Evolutionary conservation across 2,888 invertebrate genomes (phyloP).

Genomic region (Plagodis pulveraria): DNA sequence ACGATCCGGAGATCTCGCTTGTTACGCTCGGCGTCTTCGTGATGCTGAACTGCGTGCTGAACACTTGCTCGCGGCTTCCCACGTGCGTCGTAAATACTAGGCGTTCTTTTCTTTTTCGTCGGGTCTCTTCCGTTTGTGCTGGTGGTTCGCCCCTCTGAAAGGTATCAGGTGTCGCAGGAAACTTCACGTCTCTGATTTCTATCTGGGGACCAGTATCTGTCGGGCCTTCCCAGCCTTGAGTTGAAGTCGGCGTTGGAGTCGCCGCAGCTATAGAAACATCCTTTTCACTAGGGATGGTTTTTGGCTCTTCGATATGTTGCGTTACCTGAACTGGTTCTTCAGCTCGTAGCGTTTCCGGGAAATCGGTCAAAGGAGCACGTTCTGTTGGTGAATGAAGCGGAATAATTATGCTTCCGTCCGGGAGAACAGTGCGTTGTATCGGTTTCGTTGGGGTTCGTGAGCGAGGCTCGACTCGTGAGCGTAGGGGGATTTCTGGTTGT

Average conservation of each 20-base stretch:
- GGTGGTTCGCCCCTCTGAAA: slow-evolving; percentile 36
- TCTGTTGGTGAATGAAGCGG: slow-evolving; percentile 82
- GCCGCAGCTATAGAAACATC: slow-evolving; percentile 25
- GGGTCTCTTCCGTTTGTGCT: slow-evolving; percentile 35
- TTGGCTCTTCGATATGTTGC: slow-evolving; percentile 10
- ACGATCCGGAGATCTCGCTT: slow-evolving; percentile 84
- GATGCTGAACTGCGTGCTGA: slow-evolving; percentile 87
- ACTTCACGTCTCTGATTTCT: slow-evolving; percentile 8
- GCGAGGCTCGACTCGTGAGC: slow-evolving; percentile 3
- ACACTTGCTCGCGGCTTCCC: slow-evolving; percentile 88
- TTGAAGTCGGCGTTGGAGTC: slow-evolving; percentile 8
- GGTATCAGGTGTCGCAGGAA: background rate
- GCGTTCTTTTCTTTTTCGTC: slow-evolving; percentile 64
- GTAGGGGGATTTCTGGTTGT: background rate
- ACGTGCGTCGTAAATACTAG: slow-evolving; percentile 88
- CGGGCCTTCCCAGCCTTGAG: slow-evolving; percentile 6
- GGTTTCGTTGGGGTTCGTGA: slow-evolving; percentile 62
- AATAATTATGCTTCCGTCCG: slow-evolving; percentile 86
- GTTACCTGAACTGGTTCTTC: slow-evolving; percentile 13
- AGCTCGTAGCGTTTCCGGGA: slow-evolving; percentile 32
- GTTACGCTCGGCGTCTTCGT: slow-evolving; percentile 87
- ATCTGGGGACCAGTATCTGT: slow-evolving; percentile 7
- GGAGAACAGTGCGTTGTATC: slow-evolving; percentile 67
- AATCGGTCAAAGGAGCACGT: slow-evolving; percentile 39
- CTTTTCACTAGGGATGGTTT: slow-evolving; percentile 22